Base-by-base conservation (phyloP, 2,888 invertebrate species). In the Halocaridina rubra region DNA sequence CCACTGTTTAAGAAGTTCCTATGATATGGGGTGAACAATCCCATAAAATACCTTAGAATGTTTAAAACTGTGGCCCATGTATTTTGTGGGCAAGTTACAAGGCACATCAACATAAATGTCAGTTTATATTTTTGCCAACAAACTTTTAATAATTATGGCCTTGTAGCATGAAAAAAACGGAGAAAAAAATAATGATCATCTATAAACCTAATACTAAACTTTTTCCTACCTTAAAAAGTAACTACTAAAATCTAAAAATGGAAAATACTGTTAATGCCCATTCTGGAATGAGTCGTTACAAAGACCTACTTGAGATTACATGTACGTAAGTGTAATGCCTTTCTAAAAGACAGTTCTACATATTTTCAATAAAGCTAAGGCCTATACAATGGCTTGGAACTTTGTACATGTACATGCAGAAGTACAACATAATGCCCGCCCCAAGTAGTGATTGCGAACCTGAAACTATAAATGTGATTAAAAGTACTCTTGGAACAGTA, bases 311-410 rank as follows among this genome's bases (percentile, higher is more conserved):
- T 16, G 53, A 53, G 53, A 53, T 53, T 53, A 53, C 53, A 53
- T 53, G 53, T n/a, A 53, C 53, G 19, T 53, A 53, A n/a, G n/a
- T n/a, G n/a, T n/a, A n/a, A n/a, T n/a, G n/a, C n/a, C n/a, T n/a
- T n/a, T n/a, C n/a, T n/a, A n/a, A n/a, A n/a, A n/a, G n/a, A n/a
- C n/a, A n/a, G n/a, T n/a, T n/a, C n/a, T n/a, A n/a, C n/a, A n/a
- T n/a, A n/a, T n/a, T n/a, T n/a, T n/a, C n/a, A n/a, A 72, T 77
- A 78, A 84, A 84, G 82, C 82, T 84, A 84, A 84, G 82, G 82
- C 82, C 82, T 77, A 78, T 72, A 72, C 78, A 71, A 74, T 84
- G 82, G 82, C 82, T 84, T 84, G 82, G 82, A 84, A 84, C 82
- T 84, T 57, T 61, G 71, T 84, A 74, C 78, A 84, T 81, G 74